phyloP scores from a whole-genome alignment of 2,113 vertebrate genomes.

The Paramormyrops kingsleyae region DNA sequence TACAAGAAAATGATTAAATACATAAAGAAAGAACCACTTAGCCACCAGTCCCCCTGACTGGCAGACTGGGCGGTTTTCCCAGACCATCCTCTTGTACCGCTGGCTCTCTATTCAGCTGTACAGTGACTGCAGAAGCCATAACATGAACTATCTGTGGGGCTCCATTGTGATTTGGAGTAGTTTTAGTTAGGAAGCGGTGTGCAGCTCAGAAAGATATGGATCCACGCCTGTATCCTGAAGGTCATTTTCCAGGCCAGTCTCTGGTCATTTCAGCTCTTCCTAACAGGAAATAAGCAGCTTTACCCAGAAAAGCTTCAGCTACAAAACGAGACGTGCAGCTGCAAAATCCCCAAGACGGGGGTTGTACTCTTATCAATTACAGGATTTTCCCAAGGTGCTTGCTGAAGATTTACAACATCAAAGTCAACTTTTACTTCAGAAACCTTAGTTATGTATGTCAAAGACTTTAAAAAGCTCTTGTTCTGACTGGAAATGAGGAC shows the following conservation, averaged over 20 bases:
- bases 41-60: background rate
- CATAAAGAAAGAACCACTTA: background rate
- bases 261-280: background rate
- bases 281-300: background rate
- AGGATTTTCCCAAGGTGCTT: background rate
- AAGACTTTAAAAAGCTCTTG: constrained; percentile 3
- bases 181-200: background rate
- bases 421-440: constrained; percentile 6
- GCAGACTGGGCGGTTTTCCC: background rate
- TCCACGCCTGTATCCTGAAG: background rate
- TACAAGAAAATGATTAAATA: background rate
- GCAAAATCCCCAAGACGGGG: background rate
- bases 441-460: constrained; percentile 1
- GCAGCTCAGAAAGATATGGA: background rate
- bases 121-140: background rate
- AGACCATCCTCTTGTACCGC: background rate
- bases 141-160: background rate
- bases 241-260: background rate
- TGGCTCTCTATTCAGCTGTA: background rate
- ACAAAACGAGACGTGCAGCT: background rate
- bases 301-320: background rate
- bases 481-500: background rate
- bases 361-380: background rate
- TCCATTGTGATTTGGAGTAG: background rate
- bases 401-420: background rate